These are phyloP conservation scores for Theretra japonica DNA, from an alignment of 2,888 invertebrate species.

Conservation along the genomic window DNA sequence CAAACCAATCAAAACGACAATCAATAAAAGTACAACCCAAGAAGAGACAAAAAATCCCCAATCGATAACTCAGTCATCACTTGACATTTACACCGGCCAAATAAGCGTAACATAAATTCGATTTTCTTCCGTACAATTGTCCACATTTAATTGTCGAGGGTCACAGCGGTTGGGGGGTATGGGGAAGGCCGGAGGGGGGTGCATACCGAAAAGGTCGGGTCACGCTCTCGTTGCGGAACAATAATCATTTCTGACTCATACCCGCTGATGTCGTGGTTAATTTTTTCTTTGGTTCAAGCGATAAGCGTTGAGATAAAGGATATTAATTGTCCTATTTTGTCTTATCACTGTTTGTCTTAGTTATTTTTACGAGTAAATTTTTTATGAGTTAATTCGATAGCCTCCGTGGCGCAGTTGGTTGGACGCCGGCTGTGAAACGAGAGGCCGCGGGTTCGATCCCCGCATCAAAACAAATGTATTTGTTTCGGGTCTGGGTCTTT, in stretches of 20 bases:
- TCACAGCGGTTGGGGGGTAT: background rate
- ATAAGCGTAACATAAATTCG: background rate
- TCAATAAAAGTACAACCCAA: background rate
- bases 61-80: constrained; percentile 5
- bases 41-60: constrained; percentile 6
- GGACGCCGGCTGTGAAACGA: too few relatives aligned
- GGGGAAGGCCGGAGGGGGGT: constrained; percentile 33
- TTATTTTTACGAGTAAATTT: too few relatives aligned
- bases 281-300: constrained; percentile 38
- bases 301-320: constrained; percentile 13
- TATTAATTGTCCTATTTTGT: background rate
- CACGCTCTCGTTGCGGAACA: constrained; percentile 47
- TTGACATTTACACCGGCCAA: constrained; percentile 13
- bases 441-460: too few relatives aligned
- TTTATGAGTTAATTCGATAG: too few relatives aligned
- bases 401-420: too few relatives aligned
- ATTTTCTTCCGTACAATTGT: constrained; percentile 15
- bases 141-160: constrained; percentile 26
- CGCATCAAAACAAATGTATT: too few relatives aligned
- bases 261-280: constrained; percentile 45
- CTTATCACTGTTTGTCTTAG: background rate
- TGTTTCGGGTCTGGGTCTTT: too few relatives aligned
- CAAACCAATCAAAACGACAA: background rate
- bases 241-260: constrained; percentile 58
- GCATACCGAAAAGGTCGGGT: constrained; percentile 53